Evolutionary conservation across 2,113 vertebrate species (phyloP), one percentile per base, ranked within the genome.

Genomic region (Lasiurus borealis): DNA sequence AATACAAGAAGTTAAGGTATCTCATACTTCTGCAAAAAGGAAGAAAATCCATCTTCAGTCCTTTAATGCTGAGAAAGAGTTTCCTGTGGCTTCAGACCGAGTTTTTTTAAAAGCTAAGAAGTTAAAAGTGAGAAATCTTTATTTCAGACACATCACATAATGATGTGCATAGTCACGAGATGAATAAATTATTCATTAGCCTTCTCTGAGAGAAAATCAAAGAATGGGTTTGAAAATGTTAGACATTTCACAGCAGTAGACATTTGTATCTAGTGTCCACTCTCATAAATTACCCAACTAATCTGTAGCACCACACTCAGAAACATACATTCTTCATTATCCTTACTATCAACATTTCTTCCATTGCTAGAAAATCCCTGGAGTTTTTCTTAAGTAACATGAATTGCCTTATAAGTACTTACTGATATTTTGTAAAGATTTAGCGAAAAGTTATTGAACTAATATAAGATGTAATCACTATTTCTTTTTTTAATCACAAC

Each of bases 161-260:
- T 12, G 21, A 88, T 31, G 48, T 29, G 85, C 72, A 29, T 25
- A 94, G 44, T 77, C 77, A 95, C 85, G 40, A 90, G 52, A 77
- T 40, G 69, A 93, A 96, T 92, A 88, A 78, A 95, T 96, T 86
- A 95, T 96, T 95, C 83, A 94, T 77, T 85, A 23, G 54, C 94
- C 31, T 81, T 90, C 48, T 85, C 25, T 78, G 71, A 80, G 90
- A 95, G 73, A 93, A 91, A 94, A 92, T 96, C 85, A 95, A 93
- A 97, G 82, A 12, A 8, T 46, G 82, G 52, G 71, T 95, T 92
- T 76, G 77, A 88, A 90, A 91, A 95, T 88, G 87, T 77, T 85
- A 96, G 82, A n/a, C 34, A 78, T 40, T 92, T 92, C 73, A 78
- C 40, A 93, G 94, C 40, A 73, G 62, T 31, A 82, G 68, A 64